Base-by-base conservation (phyloP, 2,797 vertebrate genomes). In the Liparis tanakae region DNA sequence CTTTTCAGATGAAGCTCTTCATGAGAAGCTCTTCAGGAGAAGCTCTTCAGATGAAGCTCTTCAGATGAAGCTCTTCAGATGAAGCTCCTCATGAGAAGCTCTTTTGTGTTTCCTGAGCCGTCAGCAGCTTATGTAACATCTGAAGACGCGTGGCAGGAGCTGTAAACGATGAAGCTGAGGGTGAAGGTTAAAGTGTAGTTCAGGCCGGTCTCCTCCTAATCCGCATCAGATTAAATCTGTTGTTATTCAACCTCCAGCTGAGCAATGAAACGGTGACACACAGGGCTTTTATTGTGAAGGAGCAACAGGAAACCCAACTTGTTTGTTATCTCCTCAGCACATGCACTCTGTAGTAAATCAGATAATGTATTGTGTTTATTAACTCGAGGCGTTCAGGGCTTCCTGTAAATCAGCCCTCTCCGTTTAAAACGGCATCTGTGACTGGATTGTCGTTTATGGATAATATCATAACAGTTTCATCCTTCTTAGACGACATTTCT, bases 171-270 rank as follows among this genome's bases (percentile, higher is more conserved):
- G 41, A 48, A 63, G 56, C 37, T 12, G 7, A 9, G 22, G 74
- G 10, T 43, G 70, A 50, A 77, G 67, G 67, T 77, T 37, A 75
- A 39, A 73, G 13, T 78, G 75, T 81, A 76, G 82, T 85, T 85
- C 78, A 83, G 54, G 83, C 64, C 87, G 88, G 72, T 80, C 30
- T 44, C 67, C 67, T 75, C 56, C 78, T 90, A 87, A 89, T 89
- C 84, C 78, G 59, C 85, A 89, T 86, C 83, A 85, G 57, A 74
- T 51, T 81, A 79, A 88, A 85, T 77, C 70, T 44, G 41, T 15
- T 44, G 5, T 13, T 13, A 14, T 43, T 14, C 17, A 17, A 48
- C 44, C 7, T 18, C 17, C 44, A 18, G 7, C 44, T 48, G 44
- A 48, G 46, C 46, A 20, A 9, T 50, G 8, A 50, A 48, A 14